Percentiles rank a stretch among this genome's conserved stretches.
phyloP scores from a whole-genome alignment of 2,113 vertebrate species.

The Thermophis baileyi region DNA sequence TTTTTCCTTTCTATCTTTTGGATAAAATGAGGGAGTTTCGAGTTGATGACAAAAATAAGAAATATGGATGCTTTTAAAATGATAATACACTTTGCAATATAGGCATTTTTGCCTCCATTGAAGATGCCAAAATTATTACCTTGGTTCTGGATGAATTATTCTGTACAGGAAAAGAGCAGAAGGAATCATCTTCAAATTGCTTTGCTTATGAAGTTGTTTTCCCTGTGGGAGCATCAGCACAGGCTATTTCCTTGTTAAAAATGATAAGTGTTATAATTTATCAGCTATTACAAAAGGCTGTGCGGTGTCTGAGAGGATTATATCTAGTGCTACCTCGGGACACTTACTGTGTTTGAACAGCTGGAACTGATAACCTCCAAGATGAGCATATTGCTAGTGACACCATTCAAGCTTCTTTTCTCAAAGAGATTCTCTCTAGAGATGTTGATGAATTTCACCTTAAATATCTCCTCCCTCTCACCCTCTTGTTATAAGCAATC shows the following conservation, averaged over 20 bases:
- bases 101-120: background rate
- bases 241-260: constrained; percentile 18
- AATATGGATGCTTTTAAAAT: background rate
- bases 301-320: constrained; percentile 16
- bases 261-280: constrained; percentile 28
- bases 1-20: background rate
- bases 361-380: background rate
- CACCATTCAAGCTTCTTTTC: background rate
- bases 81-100: background rate
- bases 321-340: constrained; percentile 16
- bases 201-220: constrained; percentile 35
- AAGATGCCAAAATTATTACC: background rate
- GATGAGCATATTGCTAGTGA: background rate
- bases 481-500: background rate
- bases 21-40: background rate
- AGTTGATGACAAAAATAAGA: background rate
- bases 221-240: background rate
- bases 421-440: background rate
- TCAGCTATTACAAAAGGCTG: constrained; percentile 24
- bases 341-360: background rate
- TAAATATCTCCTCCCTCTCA: background rate
- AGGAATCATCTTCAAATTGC: background rate
- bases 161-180: constrained; percentile 9
- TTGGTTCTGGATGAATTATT: background rate
- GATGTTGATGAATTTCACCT: background rate